These are phyloP conservation scores for Macrobrachium nipponense DNA, from an alignment of 1,140 invertebrate species.

Conservation along the genomic window DNA sequence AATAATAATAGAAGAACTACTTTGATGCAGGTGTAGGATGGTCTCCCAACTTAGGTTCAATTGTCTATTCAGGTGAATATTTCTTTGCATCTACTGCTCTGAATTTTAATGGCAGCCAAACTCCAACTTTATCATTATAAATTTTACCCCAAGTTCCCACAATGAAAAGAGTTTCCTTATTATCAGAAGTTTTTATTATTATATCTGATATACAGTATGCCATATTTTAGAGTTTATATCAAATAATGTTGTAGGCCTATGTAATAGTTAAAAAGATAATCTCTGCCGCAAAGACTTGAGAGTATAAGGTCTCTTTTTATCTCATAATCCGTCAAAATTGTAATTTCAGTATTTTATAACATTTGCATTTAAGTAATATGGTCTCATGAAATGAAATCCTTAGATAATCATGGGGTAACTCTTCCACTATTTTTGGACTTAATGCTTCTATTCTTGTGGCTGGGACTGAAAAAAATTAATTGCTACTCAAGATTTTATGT, in stretches of 20 bases:
- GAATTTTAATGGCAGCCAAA: slow-evolving; percentile 22
- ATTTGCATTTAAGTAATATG: neutral
- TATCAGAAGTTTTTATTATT: slow-evolving; percentile 41
- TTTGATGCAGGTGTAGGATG: neutral
- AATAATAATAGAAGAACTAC: neutral
- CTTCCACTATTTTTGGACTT: neutral
- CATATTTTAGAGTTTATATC: slow-evolving; percentile 55
- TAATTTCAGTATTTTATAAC: neutral
- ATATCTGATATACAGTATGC: slow-evolving; percentile 44
- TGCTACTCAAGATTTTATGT: slow-evolving; percentile 3
- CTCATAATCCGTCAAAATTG: slow-evolving; percentile 29
- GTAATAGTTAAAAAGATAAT: slow-evolving; percentile 31
- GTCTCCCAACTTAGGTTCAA: neutral
- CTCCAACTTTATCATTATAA: slow-evolving; percentile 1
- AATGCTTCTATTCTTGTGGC: slow-evolving; percentile 39
- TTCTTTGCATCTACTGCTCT: neutral
- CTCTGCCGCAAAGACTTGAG: slow-evolving; percentile 47
- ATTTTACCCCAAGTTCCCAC: slow-evolving; percentile 7
- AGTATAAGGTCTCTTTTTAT: slow-evolving; percentile 33
- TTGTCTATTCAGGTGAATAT: neutral
- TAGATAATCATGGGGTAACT: slow-evolving; percentile 2
- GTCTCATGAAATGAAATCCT: neutral
- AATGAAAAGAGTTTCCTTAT: slow-evolving; percentile 25
- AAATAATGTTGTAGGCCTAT: slow-evolving; percentile 55
- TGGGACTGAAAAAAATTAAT: slow-evolving; percentile 26